phyloP scores from a whole-genome alignment of 2,113 vertebrate genomes.

The Prinia subflava region DNA sequence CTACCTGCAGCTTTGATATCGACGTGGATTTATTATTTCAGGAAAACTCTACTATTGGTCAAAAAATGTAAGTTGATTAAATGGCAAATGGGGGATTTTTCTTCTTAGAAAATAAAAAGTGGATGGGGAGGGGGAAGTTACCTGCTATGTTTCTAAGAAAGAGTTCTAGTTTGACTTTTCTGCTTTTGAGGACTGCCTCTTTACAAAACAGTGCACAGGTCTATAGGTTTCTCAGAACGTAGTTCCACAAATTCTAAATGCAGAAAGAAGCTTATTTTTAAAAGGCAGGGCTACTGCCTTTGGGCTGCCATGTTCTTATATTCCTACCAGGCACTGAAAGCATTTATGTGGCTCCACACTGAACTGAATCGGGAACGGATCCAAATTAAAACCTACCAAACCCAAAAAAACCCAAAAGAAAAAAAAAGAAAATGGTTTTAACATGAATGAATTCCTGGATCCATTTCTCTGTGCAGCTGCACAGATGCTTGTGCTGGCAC shows the following conservation, averaged over 20 bases:
- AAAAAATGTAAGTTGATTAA: constrained; percentile 89
- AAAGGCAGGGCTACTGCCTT: not conserved
- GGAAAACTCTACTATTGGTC: constrained; percentile 98
- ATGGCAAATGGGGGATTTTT: not conserved
- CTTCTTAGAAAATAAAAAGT: not conserved
- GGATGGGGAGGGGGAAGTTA: accelerated
- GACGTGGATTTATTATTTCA: constrained; percentile 97
- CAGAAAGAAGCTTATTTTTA: not conserved
- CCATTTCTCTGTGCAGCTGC: constrained; percentile 19
- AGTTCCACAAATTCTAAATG: not conserved
- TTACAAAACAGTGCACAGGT: not conserved
- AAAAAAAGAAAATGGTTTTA: not conserved
- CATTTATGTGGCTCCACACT: not conserved
- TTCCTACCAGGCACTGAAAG: not conserved
- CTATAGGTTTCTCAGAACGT: not conserved
- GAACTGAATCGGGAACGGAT: not conserved
- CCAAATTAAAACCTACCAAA: not conserved
- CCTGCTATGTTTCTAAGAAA: not conserved
- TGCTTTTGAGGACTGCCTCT: not conserved
- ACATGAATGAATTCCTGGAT: constrained; percentile 28
- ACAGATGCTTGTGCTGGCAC: constrained; percentile 54
- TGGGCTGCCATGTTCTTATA: not conserved
- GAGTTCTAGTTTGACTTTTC: not conserved
- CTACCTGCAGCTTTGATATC: constrained; percentile 93
- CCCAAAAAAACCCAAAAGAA: not conserved